Base-by-base conservation (phyloP, 2,113 vertebrate genomes). In the Buteo buteo region DNA sequence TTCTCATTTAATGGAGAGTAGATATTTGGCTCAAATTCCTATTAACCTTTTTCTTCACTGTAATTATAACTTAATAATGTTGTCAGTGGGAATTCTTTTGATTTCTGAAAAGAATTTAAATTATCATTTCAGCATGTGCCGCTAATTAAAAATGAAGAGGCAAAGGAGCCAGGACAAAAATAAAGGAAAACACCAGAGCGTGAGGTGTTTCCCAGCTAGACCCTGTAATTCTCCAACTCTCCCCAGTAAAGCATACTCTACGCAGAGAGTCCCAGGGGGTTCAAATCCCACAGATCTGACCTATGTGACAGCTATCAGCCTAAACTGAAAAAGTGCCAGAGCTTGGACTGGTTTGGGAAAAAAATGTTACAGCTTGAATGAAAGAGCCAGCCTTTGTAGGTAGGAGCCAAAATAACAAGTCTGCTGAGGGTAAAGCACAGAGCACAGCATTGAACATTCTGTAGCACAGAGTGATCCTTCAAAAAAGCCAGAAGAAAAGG, bases 71-170 rank as follows among this genome's bases (percentile, higher is more conserved):
- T 97, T 97, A 95, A 93, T 97, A 88, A 94, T 62, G 54, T 93
- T 94, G 86, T 95, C 93, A 90, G 96, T 82, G 91, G 89, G 89
- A 95, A 96, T 89, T 93, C 84, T 95, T 97, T 97, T 90, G 89
- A 97, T 95, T 96, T 97, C 86, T 88, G 91, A 82, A 80, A 95
- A 93, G 93, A 97, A 96, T 97, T 91, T 87, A 57, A 95, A 97
- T 96, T 95, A 93, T 94, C 71, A 88, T 95, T 96, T 96, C 91
- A 90, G 91, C 91, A 88, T 95, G 93, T 91, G 87, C 84, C 79
- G 29, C 62, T 97, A 89, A 97, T 96, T 95, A 93, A 96, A 97
- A 96, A 93, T 54, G 29, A 88, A 80, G 86, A 91, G 65, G 36
- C 61, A 80, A 92, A 94, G 66, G 65, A 96, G 40, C 73, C 88